These are phyloP conservation scores for Xanthia icteritia DNA, from an alignment of 2,888 invertebrate species.

Conservation along the genomic window DNA sequence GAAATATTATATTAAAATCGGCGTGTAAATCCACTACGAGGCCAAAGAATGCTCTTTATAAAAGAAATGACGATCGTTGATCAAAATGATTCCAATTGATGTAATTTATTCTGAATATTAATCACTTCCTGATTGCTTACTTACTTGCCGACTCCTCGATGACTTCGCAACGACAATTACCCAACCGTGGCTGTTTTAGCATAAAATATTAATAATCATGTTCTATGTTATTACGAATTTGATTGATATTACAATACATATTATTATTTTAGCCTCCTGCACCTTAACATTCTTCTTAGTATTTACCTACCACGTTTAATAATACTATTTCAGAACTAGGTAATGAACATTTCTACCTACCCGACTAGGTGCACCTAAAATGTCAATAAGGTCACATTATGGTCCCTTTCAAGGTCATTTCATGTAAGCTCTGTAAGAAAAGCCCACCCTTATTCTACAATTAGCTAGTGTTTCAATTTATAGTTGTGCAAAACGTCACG, in stretches of 20 bases:
- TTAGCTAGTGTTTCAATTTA: not conserved
- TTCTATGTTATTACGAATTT: no score
- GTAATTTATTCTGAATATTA: constrained; percentile 23
- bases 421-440: not conserved
- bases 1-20: not conserved
- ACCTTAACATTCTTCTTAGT: no score
- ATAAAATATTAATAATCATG: no score
- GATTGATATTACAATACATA: no score
- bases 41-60: not conserved
- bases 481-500: not conserved
- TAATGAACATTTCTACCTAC: no score
- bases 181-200: not conserved
- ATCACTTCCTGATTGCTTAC: constrained; percentile 15
- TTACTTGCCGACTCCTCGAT: not conserved
- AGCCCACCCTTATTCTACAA: no score
- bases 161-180: constrained; percentile 1
- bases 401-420: not conserved
- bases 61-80: not conserved
- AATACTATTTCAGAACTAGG: no score
- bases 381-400: not conserved
- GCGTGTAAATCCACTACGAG: no score
- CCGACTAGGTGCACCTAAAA: not conserved
- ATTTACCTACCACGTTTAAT: no score
- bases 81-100: not conserved
- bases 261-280: no score